phyloP scores from a whole-genome alignment of 2,113 vertebrate genomes.

The Saccopteryx bilineata region DNA sequence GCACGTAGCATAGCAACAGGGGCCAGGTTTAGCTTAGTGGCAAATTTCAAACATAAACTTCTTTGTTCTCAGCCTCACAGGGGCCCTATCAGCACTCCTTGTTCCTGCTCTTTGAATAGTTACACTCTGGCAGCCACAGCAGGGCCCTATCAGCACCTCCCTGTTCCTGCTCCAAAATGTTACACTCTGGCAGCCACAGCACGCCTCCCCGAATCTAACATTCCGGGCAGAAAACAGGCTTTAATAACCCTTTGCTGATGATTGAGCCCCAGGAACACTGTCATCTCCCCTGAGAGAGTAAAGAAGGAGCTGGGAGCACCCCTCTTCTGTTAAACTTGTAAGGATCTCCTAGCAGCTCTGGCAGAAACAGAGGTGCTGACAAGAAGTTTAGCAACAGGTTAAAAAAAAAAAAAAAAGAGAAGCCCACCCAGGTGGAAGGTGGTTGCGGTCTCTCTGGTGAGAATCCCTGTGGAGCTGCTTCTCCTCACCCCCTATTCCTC shows the following conservation, averaged over 20 bases:
- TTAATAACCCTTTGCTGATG: not conserved
- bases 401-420: slow-evolving; percentile 24
- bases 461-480: not conserved
- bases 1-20: too few species aligned
- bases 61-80: too few species aligned
- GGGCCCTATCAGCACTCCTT: too few species aligned
- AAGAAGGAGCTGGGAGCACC: not conserved
- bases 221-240: not conserved
- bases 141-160: too few species aligned
- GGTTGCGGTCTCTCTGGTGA: slow-evolving; percentile 56
- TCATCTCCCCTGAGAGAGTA: not conserved
- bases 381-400: slow-evolving; percentile 52
- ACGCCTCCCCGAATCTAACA: too few species aligned
- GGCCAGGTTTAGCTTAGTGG: too few species aligned
- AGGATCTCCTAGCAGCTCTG: not conserved
- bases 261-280: not conserved
- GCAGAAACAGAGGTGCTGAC: slow-evolving; percentile 74
- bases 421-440: slow-evolving; percentile 62
- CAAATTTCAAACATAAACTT: too few species aligned
- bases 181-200: too few species aligned
- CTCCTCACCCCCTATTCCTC: not conserved
- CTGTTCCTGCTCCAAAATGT: too few species aligned
- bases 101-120: too few species aligned
- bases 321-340: not conserved
- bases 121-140: too few species aligned